Base-by-base conservation (phyloP, 2,888 invertebrate genomes). In the Melanotus villosus region DNA sequence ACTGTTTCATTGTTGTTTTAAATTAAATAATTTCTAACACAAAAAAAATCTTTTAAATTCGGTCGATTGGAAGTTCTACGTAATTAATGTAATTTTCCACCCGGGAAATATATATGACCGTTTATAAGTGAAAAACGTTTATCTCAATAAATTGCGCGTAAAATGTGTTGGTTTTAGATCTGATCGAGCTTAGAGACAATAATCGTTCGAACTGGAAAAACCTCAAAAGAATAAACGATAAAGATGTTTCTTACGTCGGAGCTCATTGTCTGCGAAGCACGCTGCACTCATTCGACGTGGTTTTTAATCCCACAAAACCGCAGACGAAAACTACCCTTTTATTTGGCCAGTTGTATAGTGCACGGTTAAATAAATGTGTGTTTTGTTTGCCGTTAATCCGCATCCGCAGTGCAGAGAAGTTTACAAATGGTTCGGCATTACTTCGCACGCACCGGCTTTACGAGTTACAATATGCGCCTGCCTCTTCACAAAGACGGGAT, bases 361-460 rank as follows among this genome's bases (percentile, higher is more conserved):
- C 57, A 50, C 56, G 54, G 43, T 68, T 63, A 26, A 26, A 65
- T 69, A 65, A 69, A 69, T 69, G 65, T 65, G 54, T 60, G 68
- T 65, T 69, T 69, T 69, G 65, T 65, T 69, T 69, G 68, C 56
- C 63, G 68, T 69, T 69, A 69, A 69, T 69, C 68, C 68, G 65
- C 59, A 69, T 69, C 68, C 65, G 68, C 68, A 69, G 68, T 69
- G 68, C 68, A 69, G 68, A 69, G 68, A 69, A 69, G 68, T 69
- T 65, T 65, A 69, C 68, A 69, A 69, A 69, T 69, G 68, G 68
- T 54, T 68, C 58, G 68, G 68, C 63, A 65, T 69, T 69, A 69
- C 59, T 69, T 65, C 58, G 68, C 68, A 69, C 68, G 68, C 68
- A 69, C 68, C 64, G 56, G 68, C 64, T 69, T 68, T 60, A 65